Percentiles rank a stretch among this genome's conserved stretches.
Conservation (phyloP, 2,888 invertebrate genomes). For the Microctonus brassicae region DNA sequence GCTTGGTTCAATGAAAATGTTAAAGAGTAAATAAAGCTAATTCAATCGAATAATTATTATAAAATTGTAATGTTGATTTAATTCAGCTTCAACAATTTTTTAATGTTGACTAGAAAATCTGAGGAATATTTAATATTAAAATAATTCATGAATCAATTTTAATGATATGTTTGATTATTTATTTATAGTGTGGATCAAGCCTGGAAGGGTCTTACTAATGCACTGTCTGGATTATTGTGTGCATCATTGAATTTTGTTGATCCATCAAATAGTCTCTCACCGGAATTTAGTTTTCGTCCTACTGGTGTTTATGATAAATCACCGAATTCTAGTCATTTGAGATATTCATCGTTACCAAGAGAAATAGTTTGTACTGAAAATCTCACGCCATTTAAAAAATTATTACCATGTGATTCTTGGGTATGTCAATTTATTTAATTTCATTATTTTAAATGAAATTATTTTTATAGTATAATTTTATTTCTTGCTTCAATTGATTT, state of each 20-base stretch:
- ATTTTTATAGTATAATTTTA: no score
- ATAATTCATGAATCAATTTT: no score
- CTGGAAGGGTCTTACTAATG: slow-evolving; percentile 91
- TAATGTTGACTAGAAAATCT: no score
- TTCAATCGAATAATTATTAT: not conserved
- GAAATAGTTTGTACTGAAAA: slow-evolving; percentile 99
- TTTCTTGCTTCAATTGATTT: no score
- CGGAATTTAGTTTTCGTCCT: slow-evolving; percentile 87
- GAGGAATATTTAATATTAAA: no score
- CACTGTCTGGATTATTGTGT: slow-evolving; percentile 95
- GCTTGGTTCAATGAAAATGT: slow-evolving; percentile 84
- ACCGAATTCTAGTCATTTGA: slow-evolving; percentile 72
- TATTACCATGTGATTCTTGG: slow-evolving; percentile 94
- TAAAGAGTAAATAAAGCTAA: slow-evolving; percentile 51
- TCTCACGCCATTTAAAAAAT: slow-evolving; percentile 97
- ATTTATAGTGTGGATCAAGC: slow-evolving; percentile 79
- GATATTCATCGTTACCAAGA: slow-evolving; percentile 92
- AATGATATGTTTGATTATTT: no score
- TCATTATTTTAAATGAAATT: not conserved
- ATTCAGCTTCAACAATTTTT: no score
- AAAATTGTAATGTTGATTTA: no score
- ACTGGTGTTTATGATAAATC: slow-evolving; percentile 73
- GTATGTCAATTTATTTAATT: slow-evolving; percentile 56
- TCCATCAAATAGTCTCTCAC: slow-evolving; percentile 84
- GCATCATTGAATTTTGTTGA: slow-evolving; percentile 96